A percentile compares a stretch with the other conserved stretches of the same genome.
Conservation (phyloP, 2,113 vertebrate genomes). For the Oophaga pumilio region DNA sequence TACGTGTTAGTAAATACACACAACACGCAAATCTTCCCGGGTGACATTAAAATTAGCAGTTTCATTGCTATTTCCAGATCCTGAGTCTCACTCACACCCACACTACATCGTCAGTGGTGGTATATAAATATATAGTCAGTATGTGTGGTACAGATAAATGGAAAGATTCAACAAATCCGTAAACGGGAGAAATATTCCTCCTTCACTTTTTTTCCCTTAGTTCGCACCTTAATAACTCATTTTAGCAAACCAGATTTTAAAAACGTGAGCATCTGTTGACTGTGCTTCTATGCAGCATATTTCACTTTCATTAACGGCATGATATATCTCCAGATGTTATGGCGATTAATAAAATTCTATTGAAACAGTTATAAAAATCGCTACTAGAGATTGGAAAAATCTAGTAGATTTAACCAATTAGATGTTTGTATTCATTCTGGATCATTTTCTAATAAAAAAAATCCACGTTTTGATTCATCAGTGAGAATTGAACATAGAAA, state of each 20-base stretch:
- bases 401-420: not conserved
- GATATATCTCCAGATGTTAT: slow-evolving; percentile 28
- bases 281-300: not conserved
- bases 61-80: slow-evolving; percentile 26
- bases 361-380: not conserved
- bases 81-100: slow-evolving; percentile 26
- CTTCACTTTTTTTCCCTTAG: not conserved
- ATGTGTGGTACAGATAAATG: not conserved
- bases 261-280: slow-evolving; percentile 3
- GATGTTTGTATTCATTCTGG: not conserved
- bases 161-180: not conserved
- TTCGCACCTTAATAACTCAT: slow-evolving; percentile 6
- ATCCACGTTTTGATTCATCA: not conserved
- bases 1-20: slow-evolving; percentile 4
- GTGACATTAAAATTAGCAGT: slow-evolving; percentile 39
- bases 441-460: not conserved
- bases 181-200: not conserved
- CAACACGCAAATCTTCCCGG: slow-evolving; percentile 1
- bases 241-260: slow-evolving; percentile 19
- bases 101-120: slow-evolving; percentile 2
- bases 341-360: not conserved
- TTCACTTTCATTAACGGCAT: slow-evolving; percentile 1
- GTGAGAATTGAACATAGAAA: not conserved
- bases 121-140: slow-evolving; percentile 33
- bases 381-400: not conserved